phyloP scores from a whole-genome alignment of 2,113 vertebrate species.

The Brachionichthys hirsutus region DNA sequence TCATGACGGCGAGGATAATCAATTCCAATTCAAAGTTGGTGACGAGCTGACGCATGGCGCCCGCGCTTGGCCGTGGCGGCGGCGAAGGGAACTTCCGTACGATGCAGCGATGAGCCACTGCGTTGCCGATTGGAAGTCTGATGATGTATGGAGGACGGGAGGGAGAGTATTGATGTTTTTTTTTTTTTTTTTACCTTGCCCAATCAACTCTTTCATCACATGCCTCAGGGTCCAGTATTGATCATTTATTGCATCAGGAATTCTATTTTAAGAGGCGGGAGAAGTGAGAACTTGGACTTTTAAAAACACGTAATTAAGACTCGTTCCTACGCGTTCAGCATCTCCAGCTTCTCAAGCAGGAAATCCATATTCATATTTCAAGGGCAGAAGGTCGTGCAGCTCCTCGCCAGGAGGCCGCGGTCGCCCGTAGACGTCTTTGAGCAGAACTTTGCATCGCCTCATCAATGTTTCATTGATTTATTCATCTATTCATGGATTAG shows the following conservation, averaged over 20 bases:
- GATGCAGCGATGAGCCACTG: constrained; percentile 15
- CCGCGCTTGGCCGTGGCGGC: constrained; percentile 9
- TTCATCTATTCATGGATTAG: constrained; percentile 59
- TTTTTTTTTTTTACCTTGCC: constrained; percentile 14
- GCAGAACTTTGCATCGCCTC: constrained; percentile 29
- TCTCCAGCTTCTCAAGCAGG: constrained; percentile 32
- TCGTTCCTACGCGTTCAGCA: constrained; percentile 15
- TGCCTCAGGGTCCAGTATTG: constrained; percentile 42
- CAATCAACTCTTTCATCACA: constrained; percentile 41
- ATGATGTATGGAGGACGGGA: constrained; percentile 54
- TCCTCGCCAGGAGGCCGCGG: constrained; percentile 30
- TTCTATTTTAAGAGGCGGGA: constrained; percentile 20
- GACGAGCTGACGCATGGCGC: constrained; percentile 52
- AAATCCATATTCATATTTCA: constrained; percentile 57
- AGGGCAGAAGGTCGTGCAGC: constrained; percentile 44
- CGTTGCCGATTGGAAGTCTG: constrained; percentile 35
- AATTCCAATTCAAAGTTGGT: constrained; percentile 60
- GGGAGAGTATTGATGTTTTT: constrained; percentile 46
- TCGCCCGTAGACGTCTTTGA: constrained; percentile 39
- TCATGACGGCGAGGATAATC: constrained; percentile 32
- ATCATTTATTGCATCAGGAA: constrained; percentile 38
- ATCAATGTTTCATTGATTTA: constrained; percentile 56
- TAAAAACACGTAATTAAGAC: constrained; percentile 53
- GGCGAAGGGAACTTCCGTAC: constrained; percentile 19
- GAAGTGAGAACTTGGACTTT: constrained; percentile 34